Evolutionary conservation across 2,797 vertebrate genomes (phyloP), one percentile per base, ranked within the genome.

Genomic region (Cryptoblepharus egeriae): DNA sequence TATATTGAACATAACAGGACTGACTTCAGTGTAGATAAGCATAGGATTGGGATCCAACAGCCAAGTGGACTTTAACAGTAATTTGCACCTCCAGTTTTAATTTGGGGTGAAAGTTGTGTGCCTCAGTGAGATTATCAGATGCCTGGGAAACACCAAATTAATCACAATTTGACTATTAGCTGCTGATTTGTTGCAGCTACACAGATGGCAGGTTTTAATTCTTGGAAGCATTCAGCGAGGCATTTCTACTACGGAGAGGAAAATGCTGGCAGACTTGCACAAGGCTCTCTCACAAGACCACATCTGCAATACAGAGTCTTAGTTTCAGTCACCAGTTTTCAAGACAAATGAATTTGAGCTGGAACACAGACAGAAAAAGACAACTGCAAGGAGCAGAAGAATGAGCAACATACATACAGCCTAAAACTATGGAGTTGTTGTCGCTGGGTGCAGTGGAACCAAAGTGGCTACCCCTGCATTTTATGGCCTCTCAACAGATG

Each of bases 191-290:
- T 37, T 70, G 49, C 65, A 37, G 28, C 72, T 55, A 65, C 60
- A 64, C 35, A 73, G 60, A 45, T 65, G 35, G 82, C n/a, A 73
- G 24, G n/a, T 58, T 67, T 58, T 67, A 73, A 83, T 78, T 77
- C 60, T 72, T 72, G 37, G 60, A 77, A 20, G 75, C 16, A 67
- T 65, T 45, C 72, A 26, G 65, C 13, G 28, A 83, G 35, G 28
- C 35, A 35, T 83, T 67, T 49, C 60, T 83, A 55, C 8, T 24
- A 71, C 11, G n/a, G 74, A 71, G 52, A 77, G 76, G 71, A 57
- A 64, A 77, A 78, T 18, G 32, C 22, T 65, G 49, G 15, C 76
- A 70, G n/a, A 16, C 13, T 69, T 49, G n/a, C 63, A 37, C 11
- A 58, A 83, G 49, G 68, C 22, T 49, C 42, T 49, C 42, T 64